Percentiles rank a stretch among this genome's conserved stretches.
phyloP scores from a whole-genome alignment of 2,113 vertebrate species.

The pig (Sus scrofa) region T2T-Sscrofa CM000824.6:109976001-109976500 shows the following conservation, averaged over 20 bases:
- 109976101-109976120: not conserved
- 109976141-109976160: not conserved
- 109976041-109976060: not conserved
- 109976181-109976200: not conserved
- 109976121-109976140: not conserved
- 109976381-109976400: not conserved
- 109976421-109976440: not conserved
- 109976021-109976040: not conserved
- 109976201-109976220: not conserved
- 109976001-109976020: not conserved
- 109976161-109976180: not conserved
- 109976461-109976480: not conserved
- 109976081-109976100: not conserved
- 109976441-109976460: not conserved
- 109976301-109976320: not conserved
- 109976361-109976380: not conserved
- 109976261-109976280: not conserved
- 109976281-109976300: not conserved
- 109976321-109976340: not conserved
- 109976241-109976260: not conserved
- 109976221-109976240: not conserved
- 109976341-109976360: not conserved
- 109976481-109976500: not conserved
- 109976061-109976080: not conserved
- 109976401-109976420: not conserved